A percentile compares a stretch with the other conserved stretches of the same genome.
phyloP scores from a whole-genome alignment of 2,888 invertebrate species.

The Drosophila neoperkinsi region DNA sequence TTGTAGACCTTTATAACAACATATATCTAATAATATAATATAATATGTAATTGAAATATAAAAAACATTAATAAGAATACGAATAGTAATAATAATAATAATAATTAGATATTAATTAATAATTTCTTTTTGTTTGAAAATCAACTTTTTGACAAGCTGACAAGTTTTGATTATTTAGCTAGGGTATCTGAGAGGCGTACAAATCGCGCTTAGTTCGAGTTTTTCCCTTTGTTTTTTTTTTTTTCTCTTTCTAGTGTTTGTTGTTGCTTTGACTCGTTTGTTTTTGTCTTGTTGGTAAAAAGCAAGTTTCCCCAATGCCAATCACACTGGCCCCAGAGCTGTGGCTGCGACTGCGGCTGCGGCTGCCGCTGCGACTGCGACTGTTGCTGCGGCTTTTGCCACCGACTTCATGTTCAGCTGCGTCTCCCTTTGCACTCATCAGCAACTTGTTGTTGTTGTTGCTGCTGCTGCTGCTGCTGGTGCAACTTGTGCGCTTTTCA shows the following conservation, averaged over 20 bases:
- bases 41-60: neutral
- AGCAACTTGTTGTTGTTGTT: constrained; percentile 32
- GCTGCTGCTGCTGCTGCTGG: constrained; percentile 16
- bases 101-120: neutral
- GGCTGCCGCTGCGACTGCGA: constrained; percentile 32
- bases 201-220: constrained; percentile 5
- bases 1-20: neutral
- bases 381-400: constrained; percentile 34
- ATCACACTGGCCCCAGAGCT: constrained; percentile 53
- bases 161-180: neutral
- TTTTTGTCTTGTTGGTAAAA: constrained; percentile 52
- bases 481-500: constrained; percentile 54
- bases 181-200: constrained; percentile 19
- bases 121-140: neutral
- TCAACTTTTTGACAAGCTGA: neutral
- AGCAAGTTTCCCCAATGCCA: constrained; percentile 61
- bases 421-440: constrained; percentile 54
- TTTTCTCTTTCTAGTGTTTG: neutral
- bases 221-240: constrained; percentile 8
- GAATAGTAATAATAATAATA: neutral
- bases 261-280: constrained; percentile 23
- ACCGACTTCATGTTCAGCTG: constrained; percentile 25
- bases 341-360: constrained; percentile 35
- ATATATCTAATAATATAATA: no score
- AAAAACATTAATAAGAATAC: neutral